Evolutionary conservation across 2,888 invertebrate genomes (phyloP).

Genomic region (Sisyra terminalis): DNA sequence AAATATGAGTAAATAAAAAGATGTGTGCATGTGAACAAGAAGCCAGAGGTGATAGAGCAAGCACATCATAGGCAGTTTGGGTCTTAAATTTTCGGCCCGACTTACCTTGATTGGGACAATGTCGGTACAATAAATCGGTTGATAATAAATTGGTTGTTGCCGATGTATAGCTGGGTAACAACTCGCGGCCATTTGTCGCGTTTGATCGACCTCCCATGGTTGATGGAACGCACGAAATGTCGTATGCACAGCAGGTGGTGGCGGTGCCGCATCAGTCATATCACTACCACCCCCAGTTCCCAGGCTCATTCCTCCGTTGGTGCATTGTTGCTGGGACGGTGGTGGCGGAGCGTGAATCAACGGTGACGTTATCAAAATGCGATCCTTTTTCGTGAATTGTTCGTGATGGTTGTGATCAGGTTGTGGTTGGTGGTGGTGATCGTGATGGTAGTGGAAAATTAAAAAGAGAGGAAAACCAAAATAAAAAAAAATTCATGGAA

Average conservation of each 20-base stretch:
- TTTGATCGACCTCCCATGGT: conserved; percentile 49
- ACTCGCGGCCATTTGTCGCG: conserved; percentile 30
- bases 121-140: conserved; percentile 28
- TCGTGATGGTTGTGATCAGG: conserved; percentile 2
- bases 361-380: conserved; percentile 9
- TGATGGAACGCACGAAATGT: conserved; percentile 44
- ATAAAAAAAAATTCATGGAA: conserved; percentile 5
- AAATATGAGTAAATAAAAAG: conserved; percentile 7
- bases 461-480: conserved; percentile 4
- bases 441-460: neutral
- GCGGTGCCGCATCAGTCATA: conserved; percentile 20
- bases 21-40: conserved; percentile 1
- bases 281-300: neutral
- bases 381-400: conserved; percentile 6
- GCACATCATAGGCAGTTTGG: too few species aligned
- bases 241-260: conserved; percentile 30
- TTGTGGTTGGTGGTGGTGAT: neutral
- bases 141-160: conserved; percentile 11
- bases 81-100: conserved; percentile 5
- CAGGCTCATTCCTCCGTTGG: neutral
- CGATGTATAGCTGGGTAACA: conserved; percentile 13
- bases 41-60: too few species aligned
- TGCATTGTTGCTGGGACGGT: neutral
- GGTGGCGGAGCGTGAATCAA: conserved; percentile 8
- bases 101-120: conserved; percentile 37